Conservation (phyloP, 2,113 vertebrate genomes). For the Bufo bufo region DNA sequence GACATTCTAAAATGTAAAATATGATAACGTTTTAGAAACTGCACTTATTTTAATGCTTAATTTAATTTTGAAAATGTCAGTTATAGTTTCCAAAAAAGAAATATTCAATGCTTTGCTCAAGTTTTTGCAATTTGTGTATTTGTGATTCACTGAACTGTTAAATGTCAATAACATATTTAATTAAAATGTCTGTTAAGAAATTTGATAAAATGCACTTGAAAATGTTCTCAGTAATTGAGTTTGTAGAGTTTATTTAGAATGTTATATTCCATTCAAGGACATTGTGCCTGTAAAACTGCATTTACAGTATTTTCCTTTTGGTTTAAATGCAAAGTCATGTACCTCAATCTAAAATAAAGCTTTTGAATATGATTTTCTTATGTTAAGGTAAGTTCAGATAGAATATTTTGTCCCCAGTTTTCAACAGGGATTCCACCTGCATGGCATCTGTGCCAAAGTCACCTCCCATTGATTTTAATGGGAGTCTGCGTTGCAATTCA, state of each 20-base stretch:
- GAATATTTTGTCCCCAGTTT: too few species aligned
- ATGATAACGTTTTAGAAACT: too few species aligned
- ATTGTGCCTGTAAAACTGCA: background rate
- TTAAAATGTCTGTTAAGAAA: background rate
- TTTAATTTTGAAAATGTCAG: too few species aligned
- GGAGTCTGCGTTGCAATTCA: too few species aligned
- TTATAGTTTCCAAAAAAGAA: background rate
- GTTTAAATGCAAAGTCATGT: too few species aligned
- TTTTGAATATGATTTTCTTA: too few species aligned
- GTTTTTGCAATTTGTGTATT: background rate
- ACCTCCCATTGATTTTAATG: too few species aligned
- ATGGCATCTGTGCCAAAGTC: too few species aligned
- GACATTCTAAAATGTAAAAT: background rate
- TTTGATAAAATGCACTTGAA: background rate
- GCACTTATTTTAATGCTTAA: too few species aligned
- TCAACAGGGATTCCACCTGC: too few species aligned
- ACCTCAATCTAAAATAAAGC: too few species aligned
- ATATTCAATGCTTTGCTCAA: background rate
- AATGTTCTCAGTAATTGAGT: background rate
- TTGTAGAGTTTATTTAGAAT: background rate
- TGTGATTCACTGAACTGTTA: background rate
- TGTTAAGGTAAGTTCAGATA: too few species aligned
- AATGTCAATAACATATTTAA: slow-evolving; percentile 1
- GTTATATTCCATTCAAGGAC: background rate
- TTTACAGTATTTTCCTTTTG: background rate